These are phyloP conservation scores for Agapornis canus DNA, from an alignment of 2,797 vertebrate species.

Conservation along the genomic window DNA sequence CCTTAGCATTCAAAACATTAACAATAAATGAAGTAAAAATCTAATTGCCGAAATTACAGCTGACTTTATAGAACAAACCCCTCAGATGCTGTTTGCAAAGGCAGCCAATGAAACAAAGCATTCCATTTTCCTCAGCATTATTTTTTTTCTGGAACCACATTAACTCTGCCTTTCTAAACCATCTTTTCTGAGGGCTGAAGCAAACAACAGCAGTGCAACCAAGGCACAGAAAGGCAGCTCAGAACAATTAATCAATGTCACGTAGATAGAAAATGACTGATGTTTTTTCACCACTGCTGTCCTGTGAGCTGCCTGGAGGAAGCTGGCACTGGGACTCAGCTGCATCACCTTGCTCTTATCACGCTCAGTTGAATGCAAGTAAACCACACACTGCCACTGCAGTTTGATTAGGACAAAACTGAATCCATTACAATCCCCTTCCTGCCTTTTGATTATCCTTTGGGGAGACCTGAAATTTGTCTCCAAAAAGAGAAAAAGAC, in stretches of 20 bases:
- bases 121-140: slow-evolving; percentile 2
- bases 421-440: slow-evolving; percentile 49
- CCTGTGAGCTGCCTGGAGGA: slow-evolving; percentile 48
- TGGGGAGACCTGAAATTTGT: slow-evolving; percentile 19
- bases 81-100: not conserved
- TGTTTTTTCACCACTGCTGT: slow-evolving; percentile 46
- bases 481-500: not conserved
- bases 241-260: slow-evolving; percentile 82
- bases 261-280: slow-evolving; percentile 73
- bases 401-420: slow-evolving; percentile 69
- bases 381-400: slow-evolving; percentile 1
- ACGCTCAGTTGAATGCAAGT: slow-evolving; percentile 46
- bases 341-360: slow-evolving; percentile 64
- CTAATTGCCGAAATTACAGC: not conserved
- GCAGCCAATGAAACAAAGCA: not conserved
- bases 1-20: not conserved
- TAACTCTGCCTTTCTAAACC: slow-evolving; percentile 46
- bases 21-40: not conserved
- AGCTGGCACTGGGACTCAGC: slow-evolving; percentile 46
- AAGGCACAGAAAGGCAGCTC: slow-evolving; percentile 42
- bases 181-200: slow-evolving; percentile 14
- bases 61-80: not conserved
- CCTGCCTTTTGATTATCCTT: slow-evolving; percentile 35
- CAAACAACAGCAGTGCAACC: slow-evolving; percentile 33
- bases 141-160: not conserved